Evolutionary conservation across 2,797 vertebrate genomes (phyloP), one percentile per base, ranked within the genome.

Genomic region (Aldrovandia affinis): DNA sequence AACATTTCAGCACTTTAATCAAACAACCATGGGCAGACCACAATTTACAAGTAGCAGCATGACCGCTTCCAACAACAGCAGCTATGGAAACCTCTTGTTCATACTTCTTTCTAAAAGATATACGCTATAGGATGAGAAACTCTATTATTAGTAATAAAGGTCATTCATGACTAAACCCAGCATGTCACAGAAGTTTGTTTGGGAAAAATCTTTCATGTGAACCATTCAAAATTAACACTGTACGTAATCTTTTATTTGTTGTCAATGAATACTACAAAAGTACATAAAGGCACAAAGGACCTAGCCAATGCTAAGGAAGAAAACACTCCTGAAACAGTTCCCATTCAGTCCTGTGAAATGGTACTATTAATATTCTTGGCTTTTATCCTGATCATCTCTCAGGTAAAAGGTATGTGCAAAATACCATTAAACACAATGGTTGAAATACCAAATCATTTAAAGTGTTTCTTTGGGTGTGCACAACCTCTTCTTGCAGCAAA

Each of bases 201-300:
- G n/a, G n/a, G n/a, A n/a, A n/a, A n/a, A n/a, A n/a, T 50, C 6
- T 6, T 50, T 50, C 6, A 50, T 50, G 47, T 50, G 47, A 50
- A 50, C 12, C 47, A 50, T 50, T 50, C 6, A 50, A 50, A 50
- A 50, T 50, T 5, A 6, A 50, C 47, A 36, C 54, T 88, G 14
- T 68, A 61, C 61, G 30, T 28, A 20, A 86, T 85, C 80, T 36
- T 63, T 81, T 75, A 80, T 42, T 87, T 81, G 84, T 85, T 52
- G 81, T 73, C 50, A 54, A 47, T 87, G 65, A 54, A 78, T 10
- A 52, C 83, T 83, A 65, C 68, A 83, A 50, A 63, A 82, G 70
- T 73, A 65, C 42, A 57, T 15, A 20, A 14, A 2, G 12, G 10
- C 55, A 57, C 55, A 57, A 57, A 57, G 18, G 55, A 57, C 9